A percentile compares a stretch with the other conserved stretches of the same genome.
These are phyloP conservation scores for Diloba caeruleocephala DNA, from an alignment of 2,888 invertebrate species.

Conservation along the genomic window DNA sequence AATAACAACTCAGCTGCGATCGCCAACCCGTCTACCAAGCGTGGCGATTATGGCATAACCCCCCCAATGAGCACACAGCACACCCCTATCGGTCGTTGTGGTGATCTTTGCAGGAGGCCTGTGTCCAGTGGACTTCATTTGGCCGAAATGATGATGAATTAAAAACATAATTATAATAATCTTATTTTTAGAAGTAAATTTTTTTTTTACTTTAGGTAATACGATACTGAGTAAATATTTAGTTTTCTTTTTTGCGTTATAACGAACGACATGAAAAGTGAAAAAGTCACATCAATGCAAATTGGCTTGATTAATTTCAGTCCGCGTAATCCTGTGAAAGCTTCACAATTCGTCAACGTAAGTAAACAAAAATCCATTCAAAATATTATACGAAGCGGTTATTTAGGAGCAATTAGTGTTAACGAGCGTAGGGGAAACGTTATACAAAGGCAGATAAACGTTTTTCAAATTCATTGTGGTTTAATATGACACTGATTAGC, in stretches of 20 bases:
- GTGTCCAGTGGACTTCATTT: no score
- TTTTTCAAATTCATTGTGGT: constrained; percentile 40
- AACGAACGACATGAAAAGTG: constrained; percentile 23
- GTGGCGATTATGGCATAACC: no score
- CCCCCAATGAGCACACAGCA: no score
- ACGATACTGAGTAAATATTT: no score
- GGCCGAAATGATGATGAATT: no score
- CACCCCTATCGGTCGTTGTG: no score
- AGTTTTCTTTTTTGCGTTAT: background rate
- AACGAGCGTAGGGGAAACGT: constrained; percentile 51
- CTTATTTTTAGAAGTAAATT: no score
- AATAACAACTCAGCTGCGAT: no score
- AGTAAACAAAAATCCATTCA: constrained; percentile 63
- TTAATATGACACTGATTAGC: constrained; percentile 48
- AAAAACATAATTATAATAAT: no score
- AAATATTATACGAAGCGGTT: constrained; percentile 51
- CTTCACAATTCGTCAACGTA: constrained; percentile 58
- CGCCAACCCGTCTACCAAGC: no score
- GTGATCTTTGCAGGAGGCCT: no score
- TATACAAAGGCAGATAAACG: constrained; percentile 19
- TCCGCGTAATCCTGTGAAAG: constrained; percentile 34
- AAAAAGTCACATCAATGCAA: constrained; percentile 46
- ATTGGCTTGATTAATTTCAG: constrained; percentile 40
- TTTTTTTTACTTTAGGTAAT: no score
- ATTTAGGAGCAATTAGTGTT: constrained; percentile 64